Evolutionary conservation across 1,140 invertebrate genomes (phyloP).

Genomic region (Cepaea nemoralis): DNA sequence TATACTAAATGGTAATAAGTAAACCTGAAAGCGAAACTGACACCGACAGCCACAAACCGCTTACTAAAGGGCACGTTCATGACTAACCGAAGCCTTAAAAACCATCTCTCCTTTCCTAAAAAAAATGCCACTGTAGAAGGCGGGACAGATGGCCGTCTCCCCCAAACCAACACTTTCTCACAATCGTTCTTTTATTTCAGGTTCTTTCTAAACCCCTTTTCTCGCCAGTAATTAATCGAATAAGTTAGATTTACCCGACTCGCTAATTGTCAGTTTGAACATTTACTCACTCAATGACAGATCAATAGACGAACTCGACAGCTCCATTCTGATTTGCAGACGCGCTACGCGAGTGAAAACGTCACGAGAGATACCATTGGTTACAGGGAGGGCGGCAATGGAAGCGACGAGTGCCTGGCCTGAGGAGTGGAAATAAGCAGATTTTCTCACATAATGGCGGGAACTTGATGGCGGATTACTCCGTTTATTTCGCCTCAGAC

Average conservation of each 20-base stretch:
- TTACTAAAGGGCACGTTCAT: no score
- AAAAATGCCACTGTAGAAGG: not conserved
- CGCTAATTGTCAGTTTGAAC: constrained; percentile 22
- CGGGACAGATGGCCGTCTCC: not conserved
- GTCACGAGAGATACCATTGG: constrained; percentile 15
- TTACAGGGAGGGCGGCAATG: not conserved
- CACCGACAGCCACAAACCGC: no score
- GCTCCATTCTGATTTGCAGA: not conserved
- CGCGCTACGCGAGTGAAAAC: not conserved
- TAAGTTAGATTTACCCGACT: constrained; percentile 4
- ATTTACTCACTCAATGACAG: constrained; percentile 19
- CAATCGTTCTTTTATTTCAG: not conserved
- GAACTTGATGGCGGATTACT: constrained; percentile 1
- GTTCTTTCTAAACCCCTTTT: not conserved
- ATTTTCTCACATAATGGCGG: constrained; percentile 20
- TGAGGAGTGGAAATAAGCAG: constrained; percentile 8
- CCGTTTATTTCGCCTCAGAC: not conserved
- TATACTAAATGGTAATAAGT: no score
- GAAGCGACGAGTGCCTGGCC: not conserved
- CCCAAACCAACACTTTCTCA: not conserved
- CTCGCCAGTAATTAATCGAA: constrained; percentile 31
- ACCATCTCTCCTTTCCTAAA: no score
- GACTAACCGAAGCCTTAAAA: no score
- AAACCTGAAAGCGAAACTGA: no score
- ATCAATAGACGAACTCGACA: constrained; percentile 24